Evolutionary conservation across 37 sponge, comb jelly and placozoan species (phyloP).

Genomic region (Theonella swinhoei): DNA sequence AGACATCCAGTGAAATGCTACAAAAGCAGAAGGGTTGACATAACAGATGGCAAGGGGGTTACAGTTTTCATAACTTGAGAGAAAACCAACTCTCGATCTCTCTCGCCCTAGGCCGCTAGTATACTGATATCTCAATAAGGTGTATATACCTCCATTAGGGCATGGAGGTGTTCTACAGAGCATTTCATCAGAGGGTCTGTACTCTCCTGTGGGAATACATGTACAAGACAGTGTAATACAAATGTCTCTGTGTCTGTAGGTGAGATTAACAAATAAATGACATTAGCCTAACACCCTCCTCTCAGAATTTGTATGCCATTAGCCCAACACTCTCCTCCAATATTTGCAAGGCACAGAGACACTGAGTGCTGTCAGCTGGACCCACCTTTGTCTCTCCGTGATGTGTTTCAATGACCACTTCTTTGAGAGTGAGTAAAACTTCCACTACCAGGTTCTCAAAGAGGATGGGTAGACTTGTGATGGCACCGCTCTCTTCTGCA

Average conservation of each 20-base stretch:
- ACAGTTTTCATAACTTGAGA: no score
- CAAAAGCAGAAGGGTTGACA: neutral
- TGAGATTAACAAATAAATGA: no score
- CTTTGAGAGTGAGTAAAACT: slow-evolving; percentile 81
- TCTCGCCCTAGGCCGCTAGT: no score
- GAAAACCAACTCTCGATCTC: no score
- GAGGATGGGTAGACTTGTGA: slow-evolving; percentile 87
- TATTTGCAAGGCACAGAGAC: no score
- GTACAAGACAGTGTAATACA: neutral
- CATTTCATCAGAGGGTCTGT: slow-evolving; percentile 5
- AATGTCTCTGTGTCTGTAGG: no score
- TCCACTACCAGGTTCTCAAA: slow-evolving; percentile 90
- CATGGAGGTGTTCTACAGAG: slow-evolving; percentile 37
- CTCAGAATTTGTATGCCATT: no score
- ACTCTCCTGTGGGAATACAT: neutral
- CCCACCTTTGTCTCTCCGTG: slow-evolving; percentile 50
- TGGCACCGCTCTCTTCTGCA: slow-evolving; percentile 79
- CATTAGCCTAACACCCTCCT: no score
- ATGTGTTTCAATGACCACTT: slow-evolving; percentile 68
- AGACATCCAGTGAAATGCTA: slow-evolving; percentile 51
- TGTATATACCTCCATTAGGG: slow-evolving; percentile 44
- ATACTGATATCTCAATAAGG: neutral
- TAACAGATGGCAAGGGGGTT: neutral
- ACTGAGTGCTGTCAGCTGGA: no score
- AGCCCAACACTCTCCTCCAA: no score